Base-by-base conservation (phyloP, 2,113 vertebrate species). In the Thermophis baileyi region DNA sequence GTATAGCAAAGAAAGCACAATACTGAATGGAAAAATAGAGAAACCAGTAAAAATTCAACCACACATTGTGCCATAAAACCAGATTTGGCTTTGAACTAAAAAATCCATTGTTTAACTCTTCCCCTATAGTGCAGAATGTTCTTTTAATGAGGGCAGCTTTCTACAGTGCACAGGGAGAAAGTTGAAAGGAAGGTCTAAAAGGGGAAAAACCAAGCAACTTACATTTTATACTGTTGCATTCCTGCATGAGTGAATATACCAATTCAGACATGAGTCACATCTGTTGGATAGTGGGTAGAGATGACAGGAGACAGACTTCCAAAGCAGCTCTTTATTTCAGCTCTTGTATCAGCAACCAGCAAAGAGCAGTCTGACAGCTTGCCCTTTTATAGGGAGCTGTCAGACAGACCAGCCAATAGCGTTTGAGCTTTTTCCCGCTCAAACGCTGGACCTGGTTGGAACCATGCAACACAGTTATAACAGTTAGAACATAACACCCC, bases 121-220 rank as follows among this genome's bases (percentile, higher is more conserved):
- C 7, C 20, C 74, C 18, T 81, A 81, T 81, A 44, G 7, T 22
- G 20, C 35, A 81, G 35, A 81, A 44, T 69, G 49, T 91, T 96
- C 87, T 63, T 18, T 96, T 96, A 96, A 97, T 94, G 11, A 93
- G 93, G 87, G 54, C 16, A 6, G 46, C 69, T 96, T 95, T 95
- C 93, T 53, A 91, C 1, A 0, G 1, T 51, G 2, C 25, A 95
- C 57, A 93, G 35, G 50, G 93, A 69, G 0, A 49, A 69, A 49
- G 57, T 87, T 94, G 69, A 81, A 85, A 88, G 95, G 94, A 16
- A 51, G 46, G 88, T 86, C 24, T n/a, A n/a, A n/a, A 90, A 12
- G 57, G 96, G 97, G 95, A 96, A 97, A 95, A 97, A 96, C 94
- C 97, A 96, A 92, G 93, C 95, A 93, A 96, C 97, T 96, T 95